These are phyloP conservation scores for Tachina lurida DNA, from an alignment of 2,888 invertebrate species.

Conservation along the genomic window DNA sequence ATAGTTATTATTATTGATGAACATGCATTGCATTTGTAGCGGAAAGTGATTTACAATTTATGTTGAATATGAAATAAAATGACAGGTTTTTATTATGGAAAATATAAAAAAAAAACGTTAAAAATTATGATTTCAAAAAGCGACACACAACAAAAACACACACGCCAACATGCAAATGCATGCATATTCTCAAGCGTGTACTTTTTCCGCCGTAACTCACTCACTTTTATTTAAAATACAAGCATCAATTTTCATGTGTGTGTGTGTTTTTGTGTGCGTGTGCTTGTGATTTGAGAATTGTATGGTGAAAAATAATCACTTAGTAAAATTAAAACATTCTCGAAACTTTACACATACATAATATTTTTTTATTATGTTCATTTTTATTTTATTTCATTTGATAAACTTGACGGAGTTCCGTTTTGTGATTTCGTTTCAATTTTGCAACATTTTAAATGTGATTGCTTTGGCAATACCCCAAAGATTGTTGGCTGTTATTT, in stretches of 20 bases:
- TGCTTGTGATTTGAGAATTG: conserved; percentile 37
- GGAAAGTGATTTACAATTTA: conserved; percentile 12
- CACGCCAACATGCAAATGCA: background rate
- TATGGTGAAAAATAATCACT: conserved; percentile 60
- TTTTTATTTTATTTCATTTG: background rate
- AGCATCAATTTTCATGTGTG: background rate
- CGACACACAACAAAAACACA: background rate
- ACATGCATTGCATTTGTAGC: conserved; percentile 10
- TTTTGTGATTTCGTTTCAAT: conserved; percentile 64
- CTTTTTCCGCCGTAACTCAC: conserved; percentile 6
- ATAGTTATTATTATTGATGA: conserved; percentile 25
- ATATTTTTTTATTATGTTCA: conserved; percentile 1
- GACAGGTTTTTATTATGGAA: conserved; percentile 48
- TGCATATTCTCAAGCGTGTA: conserved; percentile 5
- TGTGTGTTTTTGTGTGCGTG: background rate
- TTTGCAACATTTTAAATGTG: conserved; percentile 72
- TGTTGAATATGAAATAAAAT: conserved; percentile 24
- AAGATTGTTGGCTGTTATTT: conserved; percentile 59
- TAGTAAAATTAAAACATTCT: conserved; percentile 68
- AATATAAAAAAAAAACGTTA: conserved; percentile 27
- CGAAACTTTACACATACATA: background rate
- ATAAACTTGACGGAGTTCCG: conserved; percentile 48
- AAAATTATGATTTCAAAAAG: conserved; percentile 27
- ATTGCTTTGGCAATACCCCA: conserved; percentile 74
- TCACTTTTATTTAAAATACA: background rate